Percentiles rank a stretch among this genome's conserved stretches.
These are phyloP conservation scores for Lithobius niger DNA, from an alignment of 1,140 invertebrate species.

Conservation along the genomic window DNA sequence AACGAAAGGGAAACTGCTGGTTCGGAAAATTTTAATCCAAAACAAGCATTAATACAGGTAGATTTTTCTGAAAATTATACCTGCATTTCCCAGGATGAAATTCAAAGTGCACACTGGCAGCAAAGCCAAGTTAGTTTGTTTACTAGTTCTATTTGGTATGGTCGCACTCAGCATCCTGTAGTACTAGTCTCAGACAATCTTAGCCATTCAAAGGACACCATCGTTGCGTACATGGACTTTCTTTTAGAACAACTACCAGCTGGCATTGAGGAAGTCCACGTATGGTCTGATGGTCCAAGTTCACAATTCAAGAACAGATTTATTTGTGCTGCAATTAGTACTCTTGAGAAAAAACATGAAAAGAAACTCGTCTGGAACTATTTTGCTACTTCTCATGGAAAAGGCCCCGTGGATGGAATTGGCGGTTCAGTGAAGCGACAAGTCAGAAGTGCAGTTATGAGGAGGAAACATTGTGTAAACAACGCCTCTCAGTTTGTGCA, in stretches of 20 bases:
- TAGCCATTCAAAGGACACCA: neutral
- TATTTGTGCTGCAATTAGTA: neutral
- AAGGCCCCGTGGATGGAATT: constrained; percentile 22
- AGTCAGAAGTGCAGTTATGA: neutral
- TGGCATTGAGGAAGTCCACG: neutral
- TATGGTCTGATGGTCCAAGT: neutral
- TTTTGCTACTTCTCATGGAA: constrained; percentile 26
- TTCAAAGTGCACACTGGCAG: too few relatives aligned
- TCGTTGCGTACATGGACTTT: neutral
- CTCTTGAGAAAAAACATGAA: neutral
- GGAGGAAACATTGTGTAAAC: neutral
- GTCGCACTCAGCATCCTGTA: neutral
- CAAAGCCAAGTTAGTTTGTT: too few relatives aligned
- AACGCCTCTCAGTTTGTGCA: neutral
- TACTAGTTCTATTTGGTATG: too few relatives aligned
- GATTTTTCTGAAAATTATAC: too few relatives aligned
- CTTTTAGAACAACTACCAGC: neutral
- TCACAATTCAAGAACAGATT: constrained; percentile 1
- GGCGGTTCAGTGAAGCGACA: neutral
- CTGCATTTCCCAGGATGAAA: too few relatives aligned
- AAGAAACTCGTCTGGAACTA: constrained; percentile 19
- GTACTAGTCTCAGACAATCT: constrained; percentile 1
- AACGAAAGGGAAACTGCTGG: too few relatives aligned
- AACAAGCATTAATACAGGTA: too few relatives aligned
- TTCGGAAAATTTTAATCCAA: too few relatives aligned